Evolutionary conservation across 2,888 invertebrate genomes (phyloP), one percentile per base, ranked within the genome.

Genomic region (Seira ritae): DNA sequence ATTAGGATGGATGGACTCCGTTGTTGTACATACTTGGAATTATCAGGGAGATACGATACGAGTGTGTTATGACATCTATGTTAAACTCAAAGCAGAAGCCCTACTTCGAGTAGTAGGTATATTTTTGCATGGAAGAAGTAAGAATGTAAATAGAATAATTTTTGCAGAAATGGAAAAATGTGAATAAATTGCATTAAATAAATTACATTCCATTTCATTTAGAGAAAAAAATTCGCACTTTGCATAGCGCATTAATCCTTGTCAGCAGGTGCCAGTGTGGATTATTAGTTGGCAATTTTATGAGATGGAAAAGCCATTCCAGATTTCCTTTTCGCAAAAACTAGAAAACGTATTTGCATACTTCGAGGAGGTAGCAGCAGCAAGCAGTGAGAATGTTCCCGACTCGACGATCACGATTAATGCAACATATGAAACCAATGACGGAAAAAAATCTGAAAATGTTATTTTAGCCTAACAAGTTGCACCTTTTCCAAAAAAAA

Each of bases 401-500:
- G 31, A 31, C 8, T 8, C 31, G 31, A 31, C 12, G 50, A 42
- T 8, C 42, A n/a, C 50, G 12, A 50, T 50, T 50, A 15, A 50
- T n/a, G 15, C 50, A 50, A 50, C 50, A 50, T 50, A n/a, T 50
- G 50, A 50, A n/a, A 50, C 50, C 50, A 50, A n/a, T 50, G 15
- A n/a, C n/a, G n/a, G n/a, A 15, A n/a, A 50, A 50, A 50, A n/a
- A 15, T 50, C 17, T n/a, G 50, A 50, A 3, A n/a, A 50, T 50
- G 50, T 50, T 50, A 8, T 50, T 50, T 15, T 50, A 50, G 50
- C 50, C 17, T 50, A 50, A 50, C 50, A 50, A 50, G 50, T 50
- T 50, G 50, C 50, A 50, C 50, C 50, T 50, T 50, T 50, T n/a
- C n/a, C n/a, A n/a, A n/a, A n/a, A n/a, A n/a, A n/a, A 50, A 50